Conservation (phyloP, 2,888 invertebrate species). For the Harpagoxenus sublaevis region DNA sequence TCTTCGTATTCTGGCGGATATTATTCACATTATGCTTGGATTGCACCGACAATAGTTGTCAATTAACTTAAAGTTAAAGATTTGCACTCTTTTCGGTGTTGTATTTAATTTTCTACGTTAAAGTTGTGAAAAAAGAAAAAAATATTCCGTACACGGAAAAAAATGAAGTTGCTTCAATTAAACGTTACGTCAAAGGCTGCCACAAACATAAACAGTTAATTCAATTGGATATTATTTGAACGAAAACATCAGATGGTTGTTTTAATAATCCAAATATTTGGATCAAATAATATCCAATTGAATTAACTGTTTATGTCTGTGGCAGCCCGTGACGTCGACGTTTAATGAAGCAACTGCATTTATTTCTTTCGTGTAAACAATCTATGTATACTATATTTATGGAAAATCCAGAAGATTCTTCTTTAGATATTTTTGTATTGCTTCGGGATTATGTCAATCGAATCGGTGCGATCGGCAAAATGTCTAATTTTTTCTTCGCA, state of each 20-base stretch:
- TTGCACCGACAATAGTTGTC: not conserved
- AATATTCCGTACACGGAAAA: not conserved
- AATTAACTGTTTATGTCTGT: too few relatives aligned
- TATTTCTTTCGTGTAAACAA: too few relatives aligned
- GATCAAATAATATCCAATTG: too few relatives aligned
- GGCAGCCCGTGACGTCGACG: too few relatives aligned
- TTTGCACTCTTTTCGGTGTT: not conserved
- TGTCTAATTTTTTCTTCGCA: not conserved
- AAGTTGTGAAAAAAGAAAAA: not conserved
- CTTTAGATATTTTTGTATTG: not conserved
- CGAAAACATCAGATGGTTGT: too few relatives aligned
- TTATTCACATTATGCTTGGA: not conserved
- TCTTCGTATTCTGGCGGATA: not conserved
- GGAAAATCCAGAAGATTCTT: not conserved
- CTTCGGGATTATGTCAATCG: not conserved
- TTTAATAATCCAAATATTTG: too few relatives aligned
- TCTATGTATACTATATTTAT: not conserved
- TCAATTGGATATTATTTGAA: too few relatives aligned
- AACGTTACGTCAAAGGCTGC: too few relatives aligned
- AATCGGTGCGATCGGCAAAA: not conserved
- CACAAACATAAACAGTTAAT: too few relatives aligned
- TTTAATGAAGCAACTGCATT: too few relatives aligned
- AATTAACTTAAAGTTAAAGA: not conserved
- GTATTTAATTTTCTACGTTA: not conserved
- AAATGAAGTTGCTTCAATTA: too few relatives aligned